phyloP scores from a whole-genome alignment of 2,888 invertebrate genomes.

The Caenorhabditis sp. region DNA sequence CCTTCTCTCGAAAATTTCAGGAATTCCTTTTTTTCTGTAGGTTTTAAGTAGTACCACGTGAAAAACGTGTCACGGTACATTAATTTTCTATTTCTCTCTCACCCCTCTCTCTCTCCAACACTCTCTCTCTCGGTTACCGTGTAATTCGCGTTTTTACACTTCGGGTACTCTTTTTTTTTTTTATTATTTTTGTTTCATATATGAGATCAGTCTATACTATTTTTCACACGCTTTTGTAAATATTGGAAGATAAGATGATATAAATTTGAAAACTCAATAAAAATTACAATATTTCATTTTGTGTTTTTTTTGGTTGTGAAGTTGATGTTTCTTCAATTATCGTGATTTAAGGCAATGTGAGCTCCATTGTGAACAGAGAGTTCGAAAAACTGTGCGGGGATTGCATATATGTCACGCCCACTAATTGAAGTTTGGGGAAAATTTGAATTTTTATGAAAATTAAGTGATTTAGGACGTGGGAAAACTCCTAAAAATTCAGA shows the following conservation, averaged over 20 bases:
- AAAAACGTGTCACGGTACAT: slow-evolving; percentile 9
- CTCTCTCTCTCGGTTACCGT: slow-evolving; percentile 22
- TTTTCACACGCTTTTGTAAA: too few species aligned
- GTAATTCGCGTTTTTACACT: slow-evolving; percentile 27
- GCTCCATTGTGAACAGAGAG: too few species aligned
- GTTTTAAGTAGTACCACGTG: neutral
- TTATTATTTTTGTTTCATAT: neutral
- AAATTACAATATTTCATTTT: neutral
- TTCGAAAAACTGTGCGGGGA: too few species aligned
- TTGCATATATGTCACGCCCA: too few species aligned
- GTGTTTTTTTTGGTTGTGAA: neutral
- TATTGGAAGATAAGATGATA: too few species aligned
- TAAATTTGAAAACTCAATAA: too few species aligned
- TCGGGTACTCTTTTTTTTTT: slow-evolving; percentile 22
- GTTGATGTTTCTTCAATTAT: slow-evolving; percentile 1
- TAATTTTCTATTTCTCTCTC: slow-evolving; percentile 28
- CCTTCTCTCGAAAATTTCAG: slow-evolving; percentile 9
- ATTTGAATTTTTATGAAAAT: too few species aligned
- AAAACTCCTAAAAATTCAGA: too few species aligned
- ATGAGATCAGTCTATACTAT: neutral
- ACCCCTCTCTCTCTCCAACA: slow-evolving; percentile 1
- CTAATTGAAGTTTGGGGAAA: too few species aligned
- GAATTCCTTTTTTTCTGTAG: neutral
- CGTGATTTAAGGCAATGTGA: too few species aligned
- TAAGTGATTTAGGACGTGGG: too few species aligned